Evolutionary conservation across 2,113 vertebrate species (phyloP), one percentile per base, ranked within the genome.

Genomic region (Acanthochromis polyacanthus): DNA sequence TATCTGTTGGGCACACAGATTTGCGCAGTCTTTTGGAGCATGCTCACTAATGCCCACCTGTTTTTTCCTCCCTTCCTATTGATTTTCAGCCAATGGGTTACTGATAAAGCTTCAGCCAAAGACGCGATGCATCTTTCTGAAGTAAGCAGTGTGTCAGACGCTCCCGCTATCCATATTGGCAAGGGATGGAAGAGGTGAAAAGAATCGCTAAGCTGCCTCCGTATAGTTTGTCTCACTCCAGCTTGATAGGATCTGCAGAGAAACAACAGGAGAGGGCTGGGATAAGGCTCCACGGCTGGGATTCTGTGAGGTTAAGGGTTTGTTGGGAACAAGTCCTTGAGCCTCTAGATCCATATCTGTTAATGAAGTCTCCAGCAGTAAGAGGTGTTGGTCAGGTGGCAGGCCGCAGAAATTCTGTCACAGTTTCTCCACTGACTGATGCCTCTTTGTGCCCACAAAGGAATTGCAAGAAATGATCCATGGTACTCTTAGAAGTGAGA

Each of bases 261-360:
- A 81, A 64, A 76, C 77, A 85, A 79, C 61, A 28, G 80, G 32
- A 69, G 69, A 57, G 28, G 61, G 17, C 58, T 63, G 46, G 67
- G 79, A 77, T 90, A 77, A 67, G 43, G 60, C 57, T 80, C 56
- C 59, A n/a, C 17, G 40, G 62, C 46, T 20, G 9, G 30, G 52
- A 15, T 75, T 82, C 62, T 62, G 19, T 82, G 73, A 84, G 86
- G 75, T 78, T 83, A 82, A 81, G 79, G 81, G 75, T 89, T 85
- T 86, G 57, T 87, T 82, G 36, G 72, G 32, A 90, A 82, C 64
- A 69, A 63, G 82, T 88, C 77, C 85, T 83, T 78, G 76, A 87
- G 72, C 70, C 40, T 83, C 46, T 38, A 93, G 92, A 94, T 95
- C 83, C 84, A 66, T 95, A 94, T 95, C 94, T 94, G 86, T 92